These are phyloP conservation scores for Yponomeuta sedellus DNA, from an alignment of 2,888 invertebrate species.

Conservation along the genomic window DNA sequence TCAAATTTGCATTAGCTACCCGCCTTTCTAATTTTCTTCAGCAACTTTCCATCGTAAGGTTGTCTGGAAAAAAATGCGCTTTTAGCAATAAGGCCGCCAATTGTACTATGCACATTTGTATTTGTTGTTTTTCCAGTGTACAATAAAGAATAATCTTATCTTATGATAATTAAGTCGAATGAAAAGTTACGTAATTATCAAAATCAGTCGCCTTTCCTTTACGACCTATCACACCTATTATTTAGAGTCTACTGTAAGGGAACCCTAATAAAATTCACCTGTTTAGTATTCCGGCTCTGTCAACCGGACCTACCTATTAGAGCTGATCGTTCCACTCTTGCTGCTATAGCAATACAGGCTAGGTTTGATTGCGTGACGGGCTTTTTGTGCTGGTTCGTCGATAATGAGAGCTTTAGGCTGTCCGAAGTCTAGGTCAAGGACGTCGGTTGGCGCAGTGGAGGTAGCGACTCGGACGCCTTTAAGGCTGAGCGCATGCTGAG, in stretches of 20 bases:
- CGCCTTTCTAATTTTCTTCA: too few species aligned
- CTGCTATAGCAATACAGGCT: not conserved
- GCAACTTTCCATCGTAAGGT: too few species aligned
- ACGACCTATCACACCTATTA: not conserved
- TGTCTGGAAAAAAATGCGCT: too few species aligned
- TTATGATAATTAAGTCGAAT: too few species aligned
- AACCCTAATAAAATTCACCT: not conserved
- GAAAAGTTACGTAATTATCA: too few species aligned
- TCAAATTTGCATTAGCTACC: too few species aligned
- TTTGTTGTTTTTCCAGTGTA: too few species aligned
- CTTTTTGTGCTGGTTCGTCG: not conserved
- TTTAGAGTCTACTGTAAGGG: not conserved
- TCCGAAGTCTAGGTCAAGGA: not conserved
- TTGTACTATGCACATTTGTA: too few species aligned
- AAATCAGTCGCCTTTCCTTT: too few species aligned
- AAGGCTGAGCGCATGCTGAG: too few species aligned
- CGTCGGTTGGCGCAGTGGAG: not conserved
- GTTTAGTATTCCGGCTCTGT: not conserved
- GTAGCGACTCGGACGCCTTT: not conserved
- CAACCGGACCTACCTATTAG: not conserved
- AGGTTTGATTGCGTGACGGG: not conserved
- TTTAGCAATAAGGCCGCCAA: too few species aligned
- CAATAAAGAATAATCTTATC: too few species aligned
- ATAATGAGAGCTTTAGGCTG: not conserved
- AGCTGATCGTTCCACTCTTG: not conserved